A percentile compares a stretch with the other conserved stretches of the same genome.
These are phyloP conservation scores for Acrossocheilus fasciatus DNA, from an alignment of 2,797 vertebrate genomes.

Conservation along the genomic window DNA sequence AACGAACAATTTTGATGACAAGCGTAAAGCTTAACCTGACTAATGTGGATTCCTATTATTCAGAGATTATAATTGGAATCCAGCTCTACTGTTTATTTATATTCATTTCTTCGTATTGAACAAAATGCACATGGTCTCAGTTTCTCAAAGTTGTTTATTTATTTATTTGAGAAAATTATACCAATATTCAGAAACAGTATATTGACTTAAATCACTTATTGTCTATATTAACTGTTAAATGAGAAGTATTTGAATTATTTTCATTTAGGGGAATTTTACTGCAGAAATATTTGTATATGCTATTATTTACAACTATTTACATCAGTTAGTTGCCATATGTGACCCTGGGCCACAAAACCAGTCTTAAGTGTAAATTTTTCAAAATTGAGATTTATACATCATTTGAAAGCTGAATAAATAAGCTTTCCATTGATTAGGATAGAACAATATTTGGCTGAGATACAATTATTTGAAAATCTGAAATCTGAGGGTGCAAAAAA, in stretches of 20 bases:
- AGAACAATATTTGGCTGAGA: no score
- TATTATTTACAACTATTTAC: background rate
- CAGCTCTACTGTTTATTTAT: conserved; percentile 12
- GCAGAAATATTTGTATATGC: background rate
- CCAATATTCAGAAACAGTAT: background rate
- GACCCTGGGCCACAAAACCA: no score
- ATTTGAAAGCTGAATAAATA: no score
- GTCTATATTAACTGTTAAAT: background rate
- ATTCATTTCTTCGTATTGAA: background rate
- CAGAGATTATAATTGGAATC: conserved; percentile 34
- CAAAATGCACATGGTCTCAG: conserved; percentile 46
- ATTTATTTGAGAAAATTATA: conserved; percentile 1
- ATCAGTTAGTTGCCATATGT: background rate
- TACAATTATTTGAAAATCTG: no score
- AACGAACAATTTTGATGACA: conserved; percentile 43
- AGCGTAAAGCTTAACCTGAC: conserved; percentile 29
- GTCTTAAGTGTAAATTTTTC: no score
- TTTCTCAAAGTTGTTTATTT: background rate
- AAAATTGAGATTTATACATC: no score
- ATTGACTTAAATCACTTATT: background rate
- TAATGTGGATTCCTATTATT: conserved; percentile 33
- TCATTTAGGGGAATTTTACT: background rate
- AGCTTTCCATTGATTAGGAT: no score
- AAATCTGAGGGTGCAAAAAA: no score
- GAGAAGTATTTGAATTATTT: background rate